A percentile compares a stretch with the other conserved stretches of the same genome.
phyloP scores from a whole-genome alignment of 2,888 invertebrate species.

The Uloborus plumipes region DNA sequence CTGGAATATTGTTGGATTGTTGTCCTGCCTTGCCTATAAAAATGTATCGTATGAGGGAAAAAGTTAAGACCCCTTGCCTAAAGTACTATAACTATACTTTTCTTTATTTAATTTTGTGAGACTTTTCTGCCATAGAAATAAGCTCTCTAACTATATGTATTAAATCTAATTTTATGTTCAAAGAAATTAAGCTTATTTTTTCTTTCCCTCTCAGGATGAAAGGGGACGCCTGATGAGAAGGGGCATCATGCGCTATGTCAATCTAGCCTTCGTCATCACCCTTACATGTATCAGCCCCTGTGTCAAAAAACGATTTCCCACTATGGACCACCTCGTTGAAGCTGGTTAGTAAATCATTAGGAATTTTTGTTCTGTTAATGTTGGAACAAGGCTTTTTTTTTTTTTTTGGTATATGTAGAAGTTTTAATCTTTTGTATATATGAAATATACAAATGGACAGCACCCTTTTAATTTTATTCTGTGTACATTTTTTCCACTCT shows the following conservation, averaged over 20 bases:
- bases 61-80: too few relatives aligned
- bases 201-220: slow-evolving; percentile 69
- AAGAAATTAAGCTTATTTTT: background rate
- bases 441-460: too few relatives aligned
- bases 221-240: slow-evolving; percentile 70
- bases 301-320: slow-evolving; percentile 73
- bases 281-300: slow-evolving; percentile 68
- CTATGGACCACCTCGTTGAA: slow-evolving; percentile 73
- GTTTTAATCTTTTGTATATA: too few relatives aligned
- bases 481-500: too few relatives aligned
- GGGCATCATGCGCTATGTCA: slow-evolving; percentile 71
- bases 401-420: too few relatives aligned
- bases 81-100: background rate
- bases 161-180: background rate
- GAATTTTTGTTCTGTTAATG: background rate
- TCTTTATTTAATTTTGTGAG: background rate
- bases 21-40: too few relatives aligned
- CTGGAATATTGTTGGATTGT: too few relatives aligned
- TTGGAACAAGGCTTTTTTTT: background rate
- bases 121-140: background rate
- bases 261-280: slow-evolving; percentile 68
- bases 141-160: background rate
- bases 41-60: too few relatives aligned
- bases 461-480: too few relatives aligned
- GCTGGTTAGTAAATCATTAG: slow-evolving; percentile 69